These are phyloP conservation scores for Acrocephalus scirpaceus DNA, from an alignment of 2,797 vertebrate genomes.

Conservation along the genomic window DNA sequence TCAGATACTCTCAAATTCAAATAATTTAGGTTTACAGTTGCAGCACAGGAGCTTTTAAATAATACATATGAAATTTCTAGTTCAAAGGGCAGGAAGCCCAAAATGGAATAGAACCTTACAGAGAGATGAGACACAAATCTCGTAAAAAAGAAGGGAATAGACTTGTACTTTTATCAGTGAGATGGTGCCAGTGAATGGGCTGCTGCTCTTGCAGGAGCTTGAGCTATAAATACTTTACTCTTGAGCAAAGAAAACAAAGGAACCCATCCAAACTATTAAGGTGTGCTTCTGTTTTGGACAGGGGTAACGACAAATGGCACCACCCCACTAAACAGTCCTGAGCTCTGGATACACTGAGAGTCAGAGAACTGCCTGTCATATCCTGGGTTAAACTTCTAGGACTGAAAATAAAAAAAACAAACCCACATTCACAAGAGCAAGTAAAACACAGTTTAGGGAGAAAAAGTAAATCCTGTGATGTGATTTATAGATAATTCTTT, in stretches of 20 bases:
- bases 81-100: background rate
- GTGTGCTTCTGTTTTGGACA: background rate
- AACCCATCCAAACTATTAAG: background rate
- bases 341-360: background rate
- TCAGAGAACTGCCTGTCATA: background rate
- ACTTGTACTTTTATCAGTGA: background rate
- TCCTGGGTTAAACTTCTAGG: background rate
- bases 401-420: background rate
- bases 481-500: background rate
- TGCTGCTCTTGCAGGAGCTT: background rate
- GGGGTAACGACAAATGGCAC: background rate
- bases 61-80: background rate
- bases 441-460: background rate
- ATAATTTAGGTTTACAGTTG: background rate
- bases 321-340: background rate
- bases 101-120: background rate
- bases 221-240: background rate
- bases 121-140: background rate
- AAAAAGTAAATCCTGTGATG: background rate
- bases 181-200: background rate
- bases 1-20: background rate
- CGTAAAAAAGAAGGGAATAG: background rate
- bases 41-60: background rate
- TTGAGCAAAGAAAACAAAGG: background rate
- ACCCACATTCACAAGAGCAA: background rate